These are phyloP conservation scores for Maconellicoccus hirsutus DNA, from an alignment of 1,140 invertebrate species.

Conservation along the genomic window DNA sequence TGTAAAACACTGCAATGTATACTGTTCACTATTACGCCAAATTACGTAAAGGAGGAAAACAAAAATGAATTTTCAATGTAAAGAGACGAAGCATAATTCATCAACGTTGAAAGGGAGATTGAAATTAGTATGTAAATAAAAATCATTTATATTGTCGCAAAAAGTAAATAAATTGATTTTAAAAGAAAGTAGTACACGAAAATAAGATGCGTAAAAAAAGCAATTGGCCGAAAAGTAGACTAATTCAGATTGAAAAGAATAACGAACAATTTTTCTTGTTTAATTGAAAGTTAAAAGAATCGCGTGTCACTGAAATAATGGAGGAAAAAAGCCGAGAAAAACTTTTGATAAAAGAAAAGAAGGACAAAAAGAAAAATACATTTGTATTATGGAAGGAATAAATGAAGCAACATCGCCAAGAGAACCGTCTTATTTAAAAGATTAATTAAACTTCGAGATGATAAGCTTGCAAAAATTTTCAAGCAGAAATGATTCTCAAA, in stretches of 20 bases:
- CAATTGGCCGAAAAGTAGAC: not conserved
- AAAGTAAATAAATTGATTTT: no score
- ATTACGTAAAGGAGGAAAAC: no score
- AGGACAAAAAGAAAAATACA: not conserved
- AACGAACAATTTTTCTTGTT: not conserved
- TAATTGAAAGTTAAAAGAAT: slow-evolving; percentile 1
- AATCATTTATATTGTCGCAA: no score
- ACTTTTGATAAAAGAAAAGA: not conserved
- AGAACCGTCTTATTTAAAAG: not conserved
- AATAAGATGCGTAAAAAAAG: no score
- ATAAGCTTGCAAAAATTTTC: not conserved
- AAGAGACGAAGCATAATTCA: no score
- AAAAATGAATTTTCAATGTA: no score
- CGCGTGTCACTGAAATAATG: not conserved
- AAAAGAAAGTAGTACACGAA: no score
- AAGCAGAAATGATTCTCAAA: not conserved
- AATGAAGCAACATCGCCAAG: not conserved
- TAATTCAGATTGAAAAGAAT: not conserved
- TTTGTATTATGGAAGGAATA: not conserved
- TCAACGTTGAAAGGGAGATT: no score
- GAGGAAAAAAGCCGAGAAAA: not conserved
- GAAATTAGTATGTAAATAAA: no score
- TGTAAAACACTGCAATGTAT: not conserved
- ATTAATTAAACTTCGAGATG: not conserved
- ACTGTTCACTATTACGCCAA: no score